These are phyloP conservation scores for Sebastiscus albofasciatus DNA, from an alignment of 2,797 vertebrate genomes.

Conservation along the genomic window DNA sequence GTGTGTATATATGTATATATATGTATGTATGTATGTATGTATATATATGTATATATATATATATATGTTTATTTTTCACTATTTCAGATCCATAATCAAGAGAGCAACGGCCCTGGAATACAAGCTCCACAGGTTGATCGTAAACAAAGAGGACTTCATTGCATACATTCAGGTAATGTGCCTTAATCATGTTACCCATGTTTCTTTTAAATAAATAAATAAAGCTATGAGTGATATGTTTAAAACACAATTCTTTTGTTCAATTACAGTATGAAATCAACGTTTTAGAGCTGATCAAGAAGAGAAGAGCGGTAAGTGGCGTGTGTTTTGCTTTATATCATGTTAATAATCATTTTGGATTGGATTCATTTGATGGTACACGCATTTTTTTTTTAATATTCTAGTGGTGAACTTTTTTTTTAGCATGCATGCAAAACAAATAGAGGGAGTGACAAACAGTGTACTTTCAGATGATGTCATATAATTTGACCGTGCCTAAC, in stretches of 20 bases:
- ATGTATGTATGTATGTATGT: too few relatives aligned
- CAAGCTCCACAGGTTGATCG: conserved; percentile 88
- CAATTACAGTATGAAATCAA: conserved; percentile 93
- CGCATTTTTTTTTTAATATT: background rate
- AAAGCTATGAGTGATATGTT: background rate
- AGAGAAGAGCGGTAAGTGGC: conserved; percentile 90
- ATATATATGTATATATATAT: too few relatives aligned
- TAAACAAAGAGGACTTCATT: conserved; percentile 94
- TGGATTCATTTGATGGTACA: background rate
- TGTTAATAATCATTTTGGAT: background rate
- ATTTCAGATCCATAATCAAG: conserved; percentile 89
- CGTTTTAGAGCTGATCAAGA: conserved; percentile 92
- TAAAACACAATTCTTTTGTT: background rate
- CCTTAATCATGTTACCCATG: background rate
- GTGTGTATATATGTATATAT: too few relatives aligned
- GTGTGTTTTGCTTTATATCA: background rate
- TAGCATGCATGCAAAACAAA: background rate
- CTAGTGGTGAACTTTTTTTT: background rate
- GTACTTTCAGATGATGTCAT: background rate
- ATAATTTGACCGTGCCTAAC: background rate
- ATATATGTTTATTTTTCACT: background rate
- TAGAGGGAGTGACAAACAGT: rapidly evolving
- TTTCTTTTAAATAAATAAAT: background rate
- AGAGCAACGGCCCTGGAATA: conserved; percentile 92
- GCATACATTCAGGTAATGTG: conserved; percentile 90